Conservation (phyloP, 2,888 invertebrate species). For the Rhamphomyia laevipes region DNA sequence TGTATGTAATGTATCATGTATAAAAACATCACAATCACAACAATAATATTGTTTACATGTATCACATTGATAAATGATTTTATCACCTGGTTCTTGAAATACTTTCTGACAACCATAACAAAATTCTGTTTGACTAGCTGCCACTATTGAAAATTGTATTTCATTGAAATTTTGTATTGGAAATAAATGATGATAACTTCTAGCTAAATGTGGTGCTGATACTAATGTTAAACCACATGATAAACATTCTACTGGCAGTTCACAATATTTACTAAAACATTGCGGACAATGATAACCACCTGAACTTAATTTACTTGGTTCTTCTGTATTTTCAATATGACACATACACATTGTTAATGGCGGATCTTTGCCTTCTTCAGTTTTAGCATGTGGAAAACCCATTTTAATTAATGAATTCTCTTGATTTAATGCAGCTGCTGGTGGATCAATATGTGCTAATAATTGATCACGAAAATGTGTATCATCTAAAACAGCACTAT, state of each 20-base stretch:
- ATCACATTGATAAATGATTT: slow-evolving; percentile 72
- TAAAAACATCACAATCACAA: slow-evolving; percentile 89
- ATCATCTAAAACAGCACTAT: slow-evolving; percentile 77
- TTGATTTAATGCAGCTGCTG: slow-evolving; percentile 56
- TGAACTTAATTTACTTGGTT: slow-evolving; percentile 53
- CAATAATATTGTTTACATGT: slow-evolving; percentile 76
- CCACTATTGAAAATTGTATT: slow-evolving; percentile 46
- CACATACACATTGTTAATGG: slow-evolving; percentile 88
- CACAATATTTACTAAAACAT: slow-evolving; percentile 95
- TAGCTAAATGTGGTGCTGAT: slow-evolving; percentile 93
- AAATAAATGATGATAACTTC: slow-evolving; percentile 95
- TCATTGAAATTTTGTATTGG: slow-evolving; percentile 81
- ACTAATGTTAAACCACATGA: slow-evolving; percentile 92
- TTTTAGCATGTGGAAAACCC: slow-evolving; percentile 83
- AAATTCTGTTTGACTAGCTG: slow-evolving; percentile 23
- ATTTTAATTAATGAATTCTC: slow-evolving; percentile 83
- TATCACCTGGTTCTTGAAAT: slow-evolving; percentile 51
- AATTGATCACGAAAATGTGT: slow-evolving; percentile 58
- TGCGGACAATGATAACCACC: slow-evolving; percentile 84
- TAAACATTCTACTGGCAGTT: slow-evolving; percentile 92
- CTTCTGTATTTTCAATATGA: slow-evolving; percentile 66
- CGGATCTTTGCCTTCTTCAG: slow-evolving; percentile 48
- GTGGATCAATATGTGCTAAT: slow-evolving; percentile 54
- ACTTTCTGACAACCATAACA: slow-evolving; percentile 67
- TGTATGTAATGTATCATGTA: slow-evolving; percentile 86